A percentile compares a stretch with the other conserved stretches of the same genome.
phyloP scores from a whole-genome alignment of 2,888 invertebrate species.

The Ormia ochracea region DNA sequence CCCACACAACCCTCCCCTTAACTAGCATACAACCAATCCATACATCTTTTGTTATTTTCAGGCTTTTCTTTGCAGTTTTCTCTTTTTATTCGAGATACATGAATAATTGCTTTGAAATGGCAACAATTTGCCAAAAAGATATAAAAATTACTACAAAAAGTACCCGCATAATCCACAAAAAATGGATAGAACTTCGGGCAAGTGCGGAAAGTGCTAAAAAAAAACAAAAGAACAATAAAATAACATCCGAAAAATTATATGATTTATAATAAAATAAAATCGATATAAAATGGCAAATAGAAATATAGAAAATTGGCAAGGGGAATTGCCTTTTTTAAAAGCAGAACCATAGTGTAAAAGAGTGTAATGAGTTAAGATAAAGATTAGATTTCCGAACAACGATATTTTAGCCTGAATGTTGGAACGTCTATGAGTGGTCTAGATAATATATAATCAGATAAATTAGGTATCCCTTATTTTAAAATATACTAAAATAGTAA shows the following conservation, averaged over 20 bases:
- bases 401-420: too few species aligned
- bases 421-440: too few species aligned
- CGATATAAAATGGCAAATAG: conserved; percentile 32
- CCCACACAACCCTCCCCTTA: background rate
- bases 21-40: background rate
- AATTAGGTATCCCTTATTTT: too few species aligned
- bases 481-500: too few species aligned
- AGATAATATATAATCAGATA: too few species aligned
- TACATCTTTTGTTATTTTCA: conserved; percentile 19
- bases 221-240: conserved; percentile 37
- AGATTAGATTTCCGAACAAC: background rate
- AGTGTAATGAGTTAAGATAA: background rate
- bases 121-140: conserved; percentile 56
- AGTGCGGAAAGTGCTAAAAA: conserved; percentile 23
- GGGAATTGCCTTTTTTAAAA: conserved; percentile 26
- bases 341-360: background rate
- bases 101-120: conserved; percentile 60
- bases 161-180: conserved; percentile 60
- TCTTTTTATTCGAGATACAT: conserved; percentile 51
- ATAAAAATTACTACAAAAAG: conserved; percentile 12
- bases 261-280: conserved; percentile 55
- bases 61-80: too few species aligned
- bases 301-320: conserved; percentile 44
- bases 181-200: conserved; percentile 38
- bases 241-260: conserved; percentile 44